Evolutionary conservation across 2,888 invertebrate species (phyloP).

Genomic region (Amphimallon solstitiale): DNA sequence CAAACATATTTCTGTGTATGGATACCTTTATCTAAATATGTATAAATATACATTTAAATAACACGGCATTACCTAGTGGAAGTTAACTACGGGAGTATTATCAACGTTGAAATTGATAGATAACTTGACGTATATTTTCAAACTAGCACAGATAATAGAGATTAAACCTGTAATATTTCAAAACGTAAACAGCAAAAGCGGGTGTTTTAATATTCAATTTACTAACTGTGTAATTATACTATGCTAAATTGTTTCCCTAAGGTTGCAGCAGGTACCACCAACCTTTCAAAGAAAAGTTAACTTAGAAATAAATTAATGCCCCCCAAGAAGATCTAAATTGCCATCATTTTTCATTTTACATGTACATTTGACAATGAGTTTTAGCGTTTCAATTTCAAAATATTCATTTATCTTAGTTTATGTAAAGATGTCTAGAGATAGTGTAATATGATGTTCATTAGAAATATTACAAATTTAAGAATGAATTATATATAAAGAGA

Average conservation of each 20-base stretch:
- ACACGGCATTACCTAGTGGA: not conserved
- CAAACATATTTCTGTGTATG: not conserved
- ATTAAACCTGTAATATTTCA: constrained; percentile 21
- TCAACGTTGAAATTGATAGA: constrained; percentile 7
- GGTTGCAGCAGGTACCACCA: not conserved
- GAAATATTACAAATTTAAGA: too few relatives aligned
- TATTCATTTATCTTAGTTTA: not conserved
- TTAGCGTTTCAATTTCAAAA: not conserved
- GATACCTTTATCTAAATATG: not conserved
- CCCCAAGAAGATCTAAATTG: constrained; percentile 35
- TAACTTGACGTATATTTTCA: not conserved
- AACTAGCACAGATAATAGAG: not conserved
- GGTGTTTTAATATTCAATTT: constrained; percentile 34
- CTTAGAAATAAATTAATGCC: constrained; percentile 23
- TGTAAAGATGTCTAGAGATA: too few relatives aligned
- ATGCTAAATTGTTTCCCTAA: constrained; percentile 34
- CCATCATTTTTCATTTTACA: constrained; percentile 24
- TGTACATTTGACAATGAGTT: constrained; percentile 5
- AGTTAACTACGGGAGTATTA: not conserved
- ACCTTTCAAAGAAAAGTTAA: constrained; percentile 1
- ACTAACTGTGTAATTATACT: constrained; percentile 27
- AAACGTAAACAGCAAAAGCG: constrained; percentile 3
- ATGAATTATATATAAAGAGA: too few relatives aligned
- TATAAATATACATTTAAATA: constrained; percentile 2
- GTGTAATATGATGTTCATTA: too few relatives aligned